Evolutionary conservation across 2,888 invertebrate genomes (phyloP).

Genomic region (Odontocolon sp.): DNA sequence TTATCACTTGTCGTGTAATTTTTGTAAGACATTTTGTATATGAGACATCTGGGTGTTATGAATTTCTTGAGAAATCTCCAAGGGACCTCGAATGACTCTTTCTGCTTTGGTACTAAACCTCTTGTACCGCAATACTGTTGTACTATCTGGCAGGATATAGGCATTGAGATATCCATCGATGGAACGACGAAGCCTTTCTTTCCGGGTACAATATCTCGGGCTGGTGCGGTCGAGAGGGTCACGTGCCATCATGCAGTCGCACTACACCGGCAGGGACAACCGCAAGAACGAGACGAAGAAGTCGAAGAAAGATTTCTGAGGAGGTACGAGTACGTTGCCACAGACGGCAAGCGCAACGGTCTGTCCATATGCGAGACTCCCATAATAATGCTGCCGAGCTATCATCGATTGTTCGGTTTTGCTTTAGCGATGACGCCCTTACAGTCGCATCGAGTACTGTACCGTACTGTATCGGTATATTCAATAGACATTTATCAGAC

Average conservation of each 20-base stretch:
- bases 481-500: slow-evolving; percentile 72
- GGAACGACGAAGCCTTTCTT: slow-evolving; percentile 62
- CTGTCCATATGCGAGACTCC: slow-evolving; percentile 53
- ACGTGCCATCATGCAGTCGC: slow-evolving; percentile 67
- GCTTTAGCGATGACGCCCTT: slow-evolving; percentile 62
- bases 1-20: not conserved
- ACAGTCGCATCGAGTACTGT: slow-evolving; percentile 43
- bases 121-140: too few relatives aligned
- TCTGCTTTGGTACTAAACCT: too few relatives aligned
- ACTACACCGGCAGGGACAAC: slow-evolving; percentile 65
- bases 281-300: slow-evolving; percentile 60
- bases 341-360: slow-evolving; percentile 38
- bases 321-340: slow-evolving; percentile 6
- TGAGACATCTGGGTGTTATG: not conserved
- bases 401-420: slow-evolving; percentile 76
- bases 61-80: too few relatives aligned
- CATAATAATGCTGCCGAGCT: slow-evolving; percentile 66
- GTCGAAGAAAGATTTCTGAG: slow-evolving; percentile 15
- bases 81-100: not conserved
- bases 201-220: slow-evolving; percentile 53
- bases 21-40: not conserved
- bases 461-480: slow-evolving; percentile 64
- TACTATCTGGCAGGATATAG: slow-evolving; percentile 51
- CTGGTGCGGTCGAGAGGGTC: slow-evolving; percentile 64
- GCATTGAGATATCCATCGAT: slow-evolving; percentile 73